Conservation (phyloP, 2,113 vertebrate genomes). For the Saccopteryx leptura region DNA sequence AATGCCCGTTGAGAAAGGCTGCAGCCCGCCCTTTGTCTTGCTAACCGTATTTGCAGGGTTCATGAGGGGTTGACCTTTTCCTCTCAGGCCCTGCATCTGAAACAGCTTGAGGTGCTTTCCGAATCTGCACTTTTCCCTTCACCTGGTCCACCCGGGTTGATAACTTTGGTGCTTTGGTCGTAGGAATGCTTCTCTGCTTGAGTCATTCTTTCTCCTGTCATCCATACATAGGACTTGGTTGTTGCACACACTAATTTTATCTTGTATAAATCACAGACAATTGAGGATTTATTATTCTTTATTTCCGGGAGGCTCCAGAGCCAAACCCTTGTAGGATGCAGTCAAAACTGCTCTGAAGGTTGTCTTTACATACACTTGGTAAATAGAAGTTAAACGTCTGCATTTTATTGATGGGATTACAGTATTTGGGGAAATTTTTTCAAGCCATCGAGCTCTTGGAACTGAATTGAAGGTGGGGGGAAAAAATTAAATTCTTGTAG, state of each 20-base stretch:
- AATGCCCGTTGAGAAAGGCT: constrained; percentile 91
- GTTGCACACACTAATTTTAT: constrained; percentile 95
- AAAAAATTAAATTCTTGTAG: background rate
- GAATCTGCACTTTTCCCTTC: constrained; percentile 92
- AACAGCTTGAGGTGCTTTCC: constrained; percentile 89
- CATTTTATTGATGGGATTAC: constrained; percentile 86
- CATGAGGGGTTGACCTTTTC: constrained; percentile 93
- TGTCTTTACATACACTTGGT: constrained; percentile 94
- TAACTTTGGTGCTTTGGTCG: constrained; percentile 94
- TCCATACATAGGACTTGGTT: constrained; percentile 92
- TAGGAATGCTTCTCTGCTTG: constrained; percentile 94
- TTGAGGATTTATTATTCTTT: constrained; percentile 81
- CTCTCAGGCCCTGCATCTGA: constrained; percentile 91
- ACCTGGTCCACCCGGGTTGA: constrained; percentile 93
- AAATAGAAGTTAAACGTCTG: constrained; percentile 93
- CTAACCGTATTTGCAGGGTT: constrained; percentile 93
- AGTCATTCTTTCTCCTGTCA: constrained; percentile 92
- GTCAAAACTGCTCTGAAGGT: constrained; percentile 96
- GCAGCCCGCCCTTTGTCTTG: constrained; percentile 89
- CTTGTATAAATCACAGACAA: constrained; percentile 92
- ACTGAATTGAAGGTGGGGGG: background rate
- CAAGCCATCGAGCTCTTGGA: background rate
- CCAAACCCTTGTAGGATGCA: constrained; percentile 93
- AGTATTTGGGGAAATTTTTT: constrained; percentile 91
- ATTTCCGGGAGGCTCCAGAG: constrained; percentile 90